Percentiles rank a stretch among this genome's conserved stretches.
Evolutionary conservation across 2,888 invertebrate species (phyloP).

Genomic region (Drosophila lutescens): DNA sequence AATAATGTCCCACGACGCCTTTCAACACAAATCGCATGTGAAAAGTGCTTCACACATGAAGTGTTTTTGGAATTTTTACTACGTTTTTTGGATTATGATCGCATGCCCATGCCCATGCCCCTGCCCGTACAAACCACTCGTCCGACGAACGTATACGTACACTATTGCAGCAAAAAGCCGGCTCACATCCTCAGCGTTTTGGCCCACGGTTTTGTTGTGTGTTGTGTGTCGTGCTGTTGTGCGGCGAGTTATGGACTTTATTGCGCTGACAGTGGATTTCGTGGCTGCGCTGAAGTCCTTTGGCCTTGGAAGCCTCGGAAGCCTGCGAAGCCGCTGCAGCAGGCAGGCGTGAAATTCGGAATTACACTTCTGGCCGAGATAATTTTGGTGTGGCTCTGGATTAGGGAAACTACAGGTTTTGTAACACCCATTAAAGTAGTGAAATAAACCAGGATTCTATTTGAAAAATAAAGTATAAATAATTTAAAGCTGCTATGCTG

Average conservation of each 20-base stretch:
- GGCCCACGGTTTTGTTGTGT: slow-evolving; percentile 24
- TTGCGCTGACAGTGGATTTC: slow-evolving; percentile 49
- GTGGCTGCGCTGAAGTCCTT: slow-evolving; percentile 21
- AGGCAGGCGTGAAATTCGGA: slow-evolving; percentile 43
- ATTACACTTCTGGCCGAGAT: slow-evolving; percentile 38
- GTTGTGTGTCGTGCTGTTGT: slow-evolving; percentile 18
- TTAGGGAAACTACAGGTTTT: background rate
- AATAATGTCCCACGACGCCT: slow-evolving; percentile 81
- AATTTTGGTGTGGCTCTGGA: slow-evolving; percentile 27
- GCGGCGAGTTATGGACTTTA: slow-evolving; percentile 48
- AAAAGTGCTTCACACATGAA: slow-evolving; percentile 81
- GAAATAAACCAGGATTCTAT: background rate
- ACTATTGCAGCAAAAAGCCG: slow-evolving; percentile 21
- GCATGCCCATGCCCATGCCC: slow-evolving; percentile 10
- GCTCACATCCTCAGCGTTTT: slow-evolving; percentile 31
- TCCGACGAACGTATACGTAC: slow-evolving; percentile 20
- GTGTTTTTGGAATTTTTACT: slow-evolving; percentile 63
- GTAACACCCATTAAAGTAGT: too few relatives aligned
- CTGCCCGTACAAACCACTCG: slow-evolving; percentile 43
- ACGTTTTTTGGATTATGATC: slow-evolving; percentile 68
- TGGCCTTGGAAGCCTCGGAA: slow-evolving; percentile 14
- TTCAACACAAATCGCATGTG: slow-evolving; percentile 82
- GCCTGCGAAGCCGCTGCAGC: slow-evolving; percentile 17
- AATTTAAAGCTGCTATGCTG: background rate
- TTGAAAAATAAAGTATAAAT: too few relatives aligned